A percentile compares a stretch with the other conserved stretches of the same genome.
Conservation (phyloP, 2,113 vertebrate species). For the Stegastes partitus region DNA sequence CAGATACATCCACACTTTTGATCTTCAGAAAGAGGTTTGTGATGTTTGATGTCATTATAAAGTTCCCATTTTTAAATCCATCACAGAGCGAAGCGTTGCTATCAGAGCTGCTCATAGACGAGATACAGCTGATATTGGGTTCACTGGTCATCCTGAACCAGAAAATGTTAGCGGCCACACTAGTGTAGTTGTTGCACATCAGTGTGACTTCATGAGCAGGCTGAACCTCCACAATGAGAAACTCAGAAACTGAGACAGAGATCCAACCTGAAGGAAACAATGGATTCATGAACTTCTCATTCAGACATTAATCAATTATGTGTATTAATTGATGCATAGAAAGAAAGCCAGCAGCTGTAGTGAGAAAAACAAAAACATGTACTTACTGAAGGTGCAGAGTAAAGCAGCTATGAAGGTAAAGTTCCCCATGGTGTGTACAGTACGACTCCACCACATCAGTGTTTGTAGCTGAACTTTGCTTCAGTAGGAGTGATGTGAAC, state of each 20-base stretch:
- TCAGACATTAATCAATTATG: not conserved
- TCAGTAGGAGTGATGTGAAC: not conserved
- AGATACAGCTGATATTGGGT: not conserved
- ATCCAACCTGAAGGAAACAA: conserved; percentile 39
- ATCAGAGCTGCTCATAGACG: accelerated
- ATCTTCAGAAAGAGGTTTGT: conserved; percentile 13
- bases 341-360: accelerated
- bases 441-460: not conserved
- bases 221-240: conserved; percentile 14
- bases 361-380: accelerated
- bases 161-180: accelerated
- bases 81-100: accelerated
- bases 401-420: not conserved
- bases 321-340: not conserved
- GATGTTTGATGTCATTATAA: not conserved
- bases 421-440: conserved; percentile 8
- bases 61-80: conserved; percentile 2
- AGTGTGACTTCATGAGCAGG: conserved; percentile 23
- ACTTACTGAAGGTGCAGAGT: conserved; percentile 48
- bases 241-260: not conserved
- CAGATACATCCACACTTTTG: conserved; percentile 8
- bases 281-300: not conserved
- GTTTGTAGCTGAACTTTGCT: conserved; percentile 21
- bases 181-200: conserved; percentile 32
- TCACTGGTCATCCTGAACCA: conserved; percentile 23